Evolutionary conservation across 2,113 vertebrate species (phyloP).

Genomic region (Chaenocephalus aceratus): DNA sequence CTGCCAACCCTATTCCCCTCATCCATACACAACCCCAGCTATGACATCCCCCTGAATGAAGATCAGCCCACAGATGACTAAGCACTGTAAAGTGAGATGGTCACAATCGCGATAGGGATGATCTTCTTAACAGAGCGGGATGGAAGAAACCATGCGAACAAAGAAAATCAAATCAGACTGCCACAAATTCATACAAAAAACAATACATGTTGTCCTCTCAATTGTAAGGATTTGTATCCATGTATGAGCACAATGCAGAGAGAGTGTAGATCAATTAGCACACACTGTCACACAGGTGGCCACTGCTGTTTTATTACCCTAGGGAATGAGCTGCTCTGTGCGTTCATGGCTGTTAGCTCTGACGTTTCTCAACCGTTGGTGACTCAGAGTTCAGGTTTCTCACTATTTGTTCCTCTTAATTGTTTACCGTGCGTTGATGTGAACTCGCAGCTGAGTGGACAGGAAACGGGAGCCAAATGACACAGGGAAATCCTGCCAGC

Average conservation of each 20-base stretch:
- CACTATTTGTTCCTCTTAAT: conserved; percentile 85
- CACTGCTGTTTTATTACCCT: conserved; percentile 76
- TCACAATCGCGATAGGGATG: conserved; percentile 31
- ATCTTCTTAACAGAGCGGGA: conserved; percentile 1
- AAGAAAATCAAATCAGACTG: background rate
- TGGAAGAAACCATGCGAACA: background rate
- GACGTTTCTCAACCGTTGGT: conserved; percentile 71
- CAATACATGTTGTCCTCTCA: conserved; percentile 16
- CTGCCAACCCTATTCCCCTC: background rate
- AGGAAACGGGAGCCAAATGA: conserved; percentile 73
- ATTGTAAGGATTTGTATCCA: conserved; percentile 43
- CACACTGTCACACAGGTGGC: conserved; percentile 70
- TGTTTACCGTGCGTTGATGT: conserved; percentile 78
- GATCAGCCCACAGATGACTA: conserved; percentile 47
- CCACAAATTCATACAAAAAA: conserved; percentile 9
- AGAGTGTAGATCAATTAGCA: conserved; percentile 60
- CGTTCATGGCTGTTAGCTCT: conserved; percentile 71
- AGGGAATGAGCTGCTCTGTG: conserved; percentile 63
- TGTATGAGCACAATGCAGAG: conserved; percentile 29
- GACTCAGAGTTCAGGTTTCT: conserved; percentile 84
- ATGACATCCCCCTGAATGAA: background rate
- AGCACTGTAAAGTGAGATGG: conserved; percentile 24
- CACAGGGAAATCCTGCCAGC: conserved; percentile 60
- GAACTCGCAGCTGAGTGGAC: conserved; percentile 74
- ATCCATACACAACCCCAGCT: background rate